phyloP scores from a whole-genome alignment of 2,113 vertebrate species.

The Phocoena phocoena region DNA sequence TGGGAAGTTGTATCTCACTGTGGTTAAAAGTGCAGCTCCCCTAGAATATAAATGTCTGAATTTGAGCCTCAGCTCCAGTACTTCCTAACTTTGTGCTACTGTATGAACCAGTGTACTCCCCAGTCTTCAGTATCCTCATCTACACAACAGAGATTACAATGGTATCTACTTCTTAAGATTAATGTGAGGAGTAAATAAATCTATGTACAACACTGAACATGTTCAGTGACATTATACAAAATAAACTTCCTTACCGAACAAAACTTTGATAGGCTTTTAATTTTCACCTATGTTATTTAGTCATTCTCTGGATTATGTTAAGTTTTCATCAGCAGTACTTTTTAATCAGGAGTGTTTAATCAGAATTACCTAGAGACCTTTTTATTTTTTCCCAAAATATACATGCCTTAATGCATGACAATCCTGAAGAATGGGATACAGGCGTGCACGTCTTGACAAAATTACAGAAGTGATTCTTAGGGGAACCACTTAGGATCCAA shows the following conservation, averaged over 20 bases:
- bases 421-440: background rate
- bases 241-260: background rate
- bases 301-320: background rate
- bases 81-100: background rate
- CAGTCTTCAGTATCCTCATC: background rate
- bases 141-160: background rate
- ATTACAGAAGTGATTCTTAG: background rate
- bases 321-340: background rate
- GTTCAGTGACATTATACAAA: background rate
- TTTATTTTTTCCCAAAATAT: background rate
- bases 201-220: background rate
- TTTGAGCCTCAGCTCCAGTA: background rate
- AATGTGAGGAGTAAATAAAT: background rate
- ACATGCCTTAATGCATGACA: background rate
- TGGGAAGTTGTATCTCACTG: background rate
- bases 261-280: background rate
- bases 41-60: background rate
- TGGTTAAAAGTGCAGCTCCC: background rate
- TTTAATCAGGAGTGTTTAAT: background rate
- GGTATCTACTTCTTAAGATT: background rate
- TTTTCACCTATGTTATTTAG: background rate
- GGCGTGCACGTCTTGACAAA: background rate
- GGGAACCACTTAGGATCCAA: background rate
- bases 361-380: background rate
- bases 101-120: accelerated